A percentile compares a stretch with the other conserved stretches of the same genome.
Conservation (phyloP, 2,113 vertebrate species). For the Brienomyrus brachyistius region DNA sequence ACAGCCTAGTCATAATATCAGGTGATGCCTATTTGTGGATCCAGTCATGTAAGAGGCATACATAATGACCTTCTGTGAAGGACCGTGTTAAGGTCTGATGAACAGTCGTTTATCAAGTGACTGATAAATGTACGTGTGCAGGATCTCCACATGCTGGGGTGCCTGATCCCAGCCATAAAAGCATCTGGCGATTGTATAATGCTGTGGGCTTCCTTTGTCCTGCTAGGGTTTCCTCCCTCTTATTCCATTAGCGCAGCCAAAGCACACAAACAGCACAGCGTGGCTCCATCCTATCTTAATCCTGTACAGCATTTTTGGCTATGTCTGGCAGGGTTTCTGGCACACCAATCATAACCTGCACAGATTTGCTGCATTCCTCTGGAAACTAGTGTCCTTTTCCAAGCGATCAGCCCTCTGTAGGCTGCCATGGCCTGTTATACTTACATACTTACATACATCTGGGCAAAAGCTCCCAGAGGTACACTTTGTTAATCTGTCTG, state of each 20-base stretch:
- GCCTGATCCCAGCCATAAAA: neutral
- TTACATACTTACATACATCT: neutral
- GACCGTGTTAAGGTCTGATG: neutral
- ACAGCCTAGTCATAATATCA: neutral
- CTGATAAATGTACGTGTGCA: neutral
- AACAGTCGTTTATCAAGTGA: neutral
- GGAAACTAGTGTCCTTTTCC: neutral
- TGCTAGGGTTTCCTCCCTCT: neutral
- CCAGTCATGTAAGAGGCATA: neutral
- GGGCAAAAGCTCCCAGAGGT: neutral
- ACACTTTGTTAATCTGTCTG: neutral
- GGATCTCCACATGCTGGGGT: neutral
- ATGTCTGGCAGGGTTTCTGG: neutral
- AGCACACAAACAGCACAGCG: neutral
- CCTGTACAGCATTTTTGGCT: neutral
- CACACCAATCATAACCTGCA: neutral
- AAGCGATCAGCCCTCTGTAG: neutral
- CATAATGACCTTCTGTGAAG: neutral
- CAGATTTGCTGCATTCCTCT: neutral
- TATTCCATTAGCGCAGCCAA: neutral
- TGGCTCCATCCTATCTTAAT: slow-evolving; percentile 1
- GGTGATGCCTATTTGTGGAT: neutral
- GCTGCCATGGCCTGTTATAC: neutral
- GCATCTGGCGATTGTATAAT: neutral
- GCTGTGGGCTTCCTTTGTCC: neutral